These are phyloP conservation scores for Cotesia chilonis DNA, from an alignment of 1,140 invertebrate species.

Conservation along the genomic window DNA sequence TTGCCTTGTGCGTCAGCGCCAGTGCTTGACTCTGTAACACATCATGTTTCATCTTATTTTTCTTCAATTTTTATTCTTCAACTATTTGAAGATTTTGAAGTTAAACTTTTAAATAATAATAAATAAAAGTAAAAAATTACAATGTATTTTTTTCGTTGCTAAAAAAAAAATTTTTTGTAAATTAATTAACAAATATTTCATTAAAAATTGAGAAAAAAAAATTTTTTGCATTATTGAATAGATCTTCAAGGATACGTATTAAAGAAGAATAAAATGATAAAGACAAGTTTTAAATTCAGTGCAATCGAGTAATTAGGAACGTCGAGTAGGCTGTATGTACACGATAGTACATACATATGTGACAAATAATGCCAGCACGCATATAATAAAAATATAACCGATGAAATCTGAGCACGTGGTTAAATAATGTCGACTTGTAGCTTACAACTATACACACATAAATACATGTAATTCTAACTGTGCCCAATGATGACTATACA, in stretches of 20 bases:
- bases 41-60: constrained; percentile 24
- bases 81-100: too few relatives aligned
- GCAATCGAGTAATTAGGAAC: constrained; percentile 16
- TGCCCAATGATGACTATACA: neutral
- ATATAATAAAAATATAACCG: constrained; percentile 35
- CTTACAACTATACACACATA: too few relatives aligned
- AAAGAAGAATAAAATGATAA: neutral
- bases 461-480: too few relatives aligned
- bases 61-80: neutral
- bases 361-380: constrained; percentile 8
- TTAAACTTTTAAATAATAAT: too few relatives aligned
- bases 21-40: constrained; percentile 71
- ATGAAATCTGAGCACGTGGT: constrained; percentile 67
- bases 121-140: too few relatives aligned
- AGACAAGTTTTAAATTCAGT: constrained; percentile 11
- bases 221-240: too few relatives aligned
- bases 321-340: constrained; percentile 7
- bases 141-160: too few relatives aligned
- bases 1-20: constrained; percentile 69
- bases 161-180: too few relatives aligned
- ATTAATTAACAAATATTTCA: too few relatives aligned
- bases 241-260: too few relatives aligned
- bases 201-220: too few relatives aligned
- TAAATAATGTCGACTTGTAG: constrained; percentile 46
- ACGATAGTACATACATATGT: too few relatives aligned